These are phyloP conservation scores for Lasioglossum vierecki DNA, from an alignment of 2,888 invertebrate species.

Conservation along the genomic window DNA sequence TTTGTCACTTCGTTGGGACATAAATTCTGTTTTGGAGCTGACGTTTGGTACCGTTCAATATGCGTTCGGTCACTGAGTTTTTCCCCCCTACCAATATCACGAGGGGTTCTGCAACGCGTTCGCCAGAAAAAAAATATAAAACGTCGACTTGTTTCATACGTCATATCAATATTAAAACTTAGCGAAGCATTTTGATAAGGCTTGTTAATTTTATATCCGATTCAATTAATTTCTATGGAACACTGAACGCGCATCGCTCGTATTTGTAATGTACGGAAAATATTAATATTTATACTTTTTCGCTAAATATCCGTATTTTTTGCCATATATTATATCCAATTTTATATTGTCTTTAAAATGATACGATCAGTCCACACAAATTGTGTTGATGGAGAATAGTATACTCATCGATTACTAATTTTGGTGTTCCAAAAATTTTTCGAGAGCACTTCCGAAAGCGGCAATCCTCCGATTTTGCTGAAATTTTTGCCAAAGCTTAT, in stretches of 20 bases:
- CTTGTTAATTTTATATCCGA: neutral
- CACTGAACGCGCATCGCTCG: neutral
- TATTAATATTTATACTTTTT: neutral
- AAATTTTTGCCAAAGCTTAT: too few species aligned
- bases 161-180: neutral
- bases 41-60: constrained; percentile 61
- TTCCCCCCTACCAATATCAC: constrained; percentile 38
- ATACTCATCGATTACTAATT: too few species aligned
- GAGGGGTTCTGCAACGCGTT: constrained; percentile 17
- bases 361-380: neutral
- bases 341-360: neutral
- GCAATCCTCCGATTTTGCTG: too few species aligned
- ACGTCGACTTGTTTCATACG: constrained; percentile 9
- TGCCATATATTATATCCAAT: neutral
- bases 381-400: neutral
- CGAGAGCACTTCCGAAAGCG: too few species aligned
- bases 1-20: constrained; percentile 56
- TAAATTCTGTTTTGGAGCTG: constrained; percentile 65
- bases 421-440: too few species aligned
- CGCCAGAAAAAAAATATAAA: constrained; percentile 28
- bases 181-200: neutral
- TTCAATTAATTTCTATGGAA: neutral
- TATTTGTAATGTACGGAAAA: neutral
- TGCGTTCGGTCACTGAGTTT: constrained; percentile 55
- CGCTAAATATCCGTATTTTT: neutral